A percentile compares a stretch with the other conserved stretches of the same genome.
Conservation (phyloP, 1,140 invertebrate species). For the Lordiphosa clarofinis region DNA sequence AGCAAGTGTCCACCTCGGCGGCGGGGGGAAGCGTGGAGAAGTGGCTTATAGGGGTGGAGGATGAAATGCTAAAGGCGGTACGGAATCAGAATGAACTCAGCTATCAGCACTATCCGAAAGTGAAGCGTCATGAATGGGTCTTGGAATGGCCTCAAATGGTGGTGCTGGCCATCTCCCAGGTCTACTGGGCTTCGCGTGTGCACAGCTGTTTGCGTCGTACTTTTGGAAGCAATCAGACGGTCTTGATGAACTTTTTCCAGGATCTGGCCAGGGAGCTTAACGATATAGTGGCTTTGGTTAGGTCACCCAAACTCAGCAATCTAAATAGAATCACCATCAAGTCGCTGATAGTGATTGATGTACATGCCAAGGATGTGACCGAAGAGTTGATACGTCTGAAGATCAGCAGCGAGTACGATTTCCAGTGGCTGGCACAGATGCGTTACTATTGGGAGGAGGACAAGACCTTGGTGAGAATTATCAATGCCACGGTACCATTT, state of each 20-base stretch:
- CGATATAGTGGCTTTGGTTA: conserved; percentile 84
- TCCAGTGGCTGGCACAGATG: conserved; percentile 94
- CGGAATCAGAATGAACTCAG: conserved; percentile 87
- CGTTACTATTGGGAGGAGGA: conserved; percentile 95
- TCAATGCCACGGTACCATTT: conserved; percentile 91
- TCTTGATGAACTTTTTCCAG: conserved; percentile 82
- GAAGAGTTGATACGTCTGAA: conserved; percentile 86
- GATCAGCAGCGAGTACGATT: conserved; percentile 88
- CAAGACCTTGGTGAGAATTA: conserved; percentile 89
- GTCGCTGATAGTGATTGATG: conserved; percentile 93
- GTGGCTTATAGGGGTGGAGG: conserved; percentile 93
- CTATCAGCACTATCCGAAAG: conserved; percentile 85
- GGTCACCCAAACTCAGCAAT: conserved; percentile 82
- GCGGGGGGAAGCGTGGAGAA: conserved; percentile 94
- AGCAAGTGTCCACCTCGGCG: conserved; percentile 87
- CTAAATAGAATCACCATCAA: conserved; percentile 88
- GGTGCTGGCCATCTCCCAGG: conserved; percentile 91
- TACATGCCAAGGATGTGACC: conserved; percentile 94
- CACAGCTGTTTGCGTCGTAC: conserved; percentile 83
- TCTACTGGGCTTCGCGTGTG: conserved; percentile 93
- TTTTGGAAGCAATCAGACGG: conserved; percentile 80
- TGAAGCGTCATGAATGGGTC: conserved; percentile 87
- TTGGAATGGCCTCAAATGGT: conserved; percentile 93
- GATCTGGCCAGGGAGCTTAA: conserved; percentile 83
- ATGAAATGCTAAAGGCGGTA: conserved; percentile 89